Conservation (phyloP, 2,888 invertebrate species). For the Drosophila subquinaria region DNA sequence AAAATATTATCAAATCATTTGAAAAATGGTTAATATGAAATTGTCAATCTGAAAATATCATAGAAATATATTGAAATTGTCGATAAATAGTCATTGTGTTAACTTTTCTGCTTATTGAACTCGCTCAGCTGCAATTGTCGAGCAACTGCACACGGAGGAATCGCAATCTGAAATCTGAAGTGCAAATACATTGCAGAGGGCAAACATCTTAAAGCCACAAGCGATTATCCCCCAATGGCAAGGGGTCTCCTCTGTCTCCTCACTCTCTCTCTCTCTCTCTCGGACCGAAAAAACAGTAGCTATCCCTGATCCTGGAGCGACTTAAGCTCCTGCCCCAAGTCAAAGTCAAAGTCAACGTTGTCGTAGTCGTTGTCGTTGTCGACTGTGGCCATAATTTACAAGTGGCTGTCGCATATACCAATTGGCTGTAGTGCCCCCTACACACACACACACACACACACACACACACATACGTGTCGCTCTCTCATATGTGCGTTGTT, state of each 20-base stretch:
- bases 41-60: not conserved
- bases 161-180: slow-evolving; percentile 6
- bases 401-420: slow-evolving; percentile 64
- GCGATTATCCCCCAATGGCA: slow-evolving; percentile 21
- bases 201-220: slow-evolving; percentile 45
- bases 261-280: not conserved
- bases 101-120: not conserved
- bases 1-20: too few relatives aligned
- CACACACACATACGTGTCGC: not conserved
- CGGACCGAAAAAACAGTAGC: not conserved
- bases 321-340: slow-evolving; percentile 28
- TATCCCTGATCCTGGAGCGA: slow-evolving; percentile 13
- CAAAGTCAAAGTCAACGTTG: slow-evolving; percentile 29
- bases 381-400: slow-evolving; percentile 71
- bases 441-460: slow-evolving; percentile 4
- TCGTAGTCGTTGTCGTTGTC: slow-evolving; percentile 26
- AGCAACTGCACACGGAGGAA: slow-evolving; percentile 9
- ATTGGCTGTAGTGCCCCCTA: slow-evolving; percentile 58
- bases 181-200: slow-evolving; percentile 29
- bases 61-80: not conserved
- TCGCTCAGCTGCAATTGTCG: slow-evolving; percentile 7
- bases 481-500: slow-evolving; percentile 34
- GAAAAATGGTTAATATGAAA: too few relatives aligned
- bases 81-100: not conserved
- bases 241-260: too few relatives aligned